These are phyloP conservation scores for Drosophila elegans DNA, from an alignment of 1,140 invertebrate genomes.

Conservation along the genomic window DNA sequence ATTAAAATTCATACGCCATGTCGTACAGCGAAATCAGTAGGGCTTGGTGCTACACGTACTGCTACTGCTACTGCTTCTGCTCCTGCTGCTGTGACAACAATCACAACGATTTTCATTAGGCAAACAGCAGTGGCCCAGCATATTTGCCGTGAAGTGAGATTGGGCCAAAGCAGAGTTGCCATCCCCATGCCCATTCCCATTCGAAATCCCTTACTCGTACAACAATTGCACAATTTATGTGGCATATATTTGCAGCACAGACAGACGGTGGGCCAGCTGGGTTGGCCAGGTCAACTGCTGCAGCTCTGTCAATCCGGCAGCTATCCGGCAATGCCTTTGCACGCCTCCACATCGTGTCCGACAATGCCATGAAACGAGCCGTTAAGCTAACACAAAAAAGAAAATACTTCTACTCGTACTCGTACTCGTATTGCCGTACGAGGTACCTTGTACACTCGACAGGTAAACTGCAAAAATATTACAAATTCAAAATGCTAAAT, in stretches of 20 bases:
- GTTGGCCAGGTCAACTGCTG: conserved; percentile 40
- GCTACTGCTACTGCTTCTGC: conserved; percentile 2
- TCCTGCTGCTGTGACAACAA: conserved; percentile 39
- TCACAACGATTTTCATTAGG: conserved; percentile 73
- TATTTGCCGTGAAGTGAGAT: conserved; percentile 59
- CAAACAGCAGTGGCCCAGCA: conserved; percentile 67
- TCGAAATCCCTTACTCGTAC: conserved; percentile 3
- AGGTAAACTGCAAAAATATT: conserved; percentile 77
- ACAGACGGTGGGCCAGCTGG: conserved; percentile 24
- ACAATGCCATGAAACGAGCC: conserved; percentile 62
- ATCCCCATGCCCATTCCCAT: not conserved
- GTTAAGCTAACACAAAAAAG: conserved; percentile 54
- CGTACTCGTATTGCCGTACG: no score
- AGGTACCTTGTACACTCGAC: conserved; percentile 47
- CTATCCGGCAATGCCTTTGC: conserved; percentile 48
- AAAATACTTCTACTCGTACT: conserved; percentile 12
- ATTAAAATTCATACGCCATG: conserved; percentile 82
- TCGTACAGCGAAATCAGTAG: conserved; percentile 74
- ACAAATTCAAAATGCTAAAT: conserved; percentile 84
- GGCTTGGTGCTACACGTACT: not conserved
- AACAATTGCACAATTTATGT: conserved; percentile 83
- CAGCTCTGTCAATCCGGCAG: conserved; percentile 42
- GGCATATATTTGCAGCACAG: conserved; percentile 75
- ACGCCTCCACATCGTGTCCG: conserved; percentile 53
- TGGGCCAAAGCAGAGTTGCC: conserved; percentile 22